Evolutionary conservation across 2,888 invertebrate genomes (phyloP).

Genomic region (Eubasilissa splendida): DNA sequence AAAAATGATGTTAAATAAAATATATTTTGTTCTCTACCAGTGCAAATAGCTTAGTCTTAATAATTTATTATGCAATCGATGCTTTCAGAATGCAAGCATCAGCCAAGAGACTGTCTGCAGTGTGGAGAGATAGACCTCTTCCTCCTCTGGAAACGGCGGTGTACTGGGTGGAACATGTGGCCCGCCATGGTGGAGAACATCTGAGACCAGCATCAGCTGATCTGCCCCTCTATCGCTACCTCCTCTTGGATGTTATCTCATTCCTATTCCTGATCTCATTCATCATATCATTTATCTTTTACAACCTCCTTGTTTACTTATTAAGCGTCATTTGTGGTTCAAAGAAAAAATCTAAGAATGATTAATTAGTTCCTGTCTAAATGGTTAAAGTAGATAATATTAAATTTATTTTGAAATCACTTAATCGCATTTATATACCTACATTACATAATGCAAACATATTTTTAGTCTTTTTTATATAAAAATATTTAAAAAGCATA

Average conservation of each 20-base stretch:
- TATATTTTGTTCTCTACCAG: too few relatives aligned
- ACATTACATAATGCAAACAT: too few relatives aligned
- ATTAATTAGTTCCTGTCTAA: slow-evolving; percentile 51
- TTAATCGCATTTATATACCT: too few relatives aligned
- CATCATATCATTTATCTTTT: slow-evolving; percentile 62
- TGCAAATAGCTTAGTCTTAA: too few relatives aligned
- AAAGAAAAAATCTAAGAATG: slow-evolving; percentile 63
- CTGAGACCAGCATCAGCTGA: slow-evolving; percentile 67
- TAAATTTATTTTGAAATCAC: too few relatives aligned
- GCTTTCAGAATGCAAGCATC: slow-evolving; percentile 62
- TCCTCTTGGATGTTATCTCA: slow-evolving; percentile 69
- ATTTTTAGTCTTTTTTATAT: neutral
- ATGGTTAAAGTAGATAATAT: neutral
- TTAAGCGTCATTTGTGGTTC: neutral
- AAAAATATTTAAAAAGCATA: neutral
- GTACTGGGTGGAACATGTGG: slow-evolving; percentile 79
- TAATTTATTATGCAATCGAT: too few relatives aligned
- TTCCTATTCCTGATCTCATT: slow-evolving; percentile 59
- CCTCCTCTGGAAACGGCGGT: slow-evolving; percentile 75
- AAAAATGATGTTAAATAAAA: too few relatives aligned
- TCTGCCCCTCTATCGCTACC: slow-evolving; percentile 68
- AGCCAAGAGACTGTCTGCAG: slow-evolving; percentile 68
- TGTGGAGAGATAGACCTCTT: slow-evolving; percentile 72
- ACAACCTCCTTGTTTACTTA: slow-evolving; percentile 59
- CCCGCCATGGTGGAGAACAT: slow-evolving; percentile 70